These are phyloP conservation scores for Pangasius mekongensis DNA, from an alignment of 2,797 vertebrate species.

Conservation along the genomic window DNA sequence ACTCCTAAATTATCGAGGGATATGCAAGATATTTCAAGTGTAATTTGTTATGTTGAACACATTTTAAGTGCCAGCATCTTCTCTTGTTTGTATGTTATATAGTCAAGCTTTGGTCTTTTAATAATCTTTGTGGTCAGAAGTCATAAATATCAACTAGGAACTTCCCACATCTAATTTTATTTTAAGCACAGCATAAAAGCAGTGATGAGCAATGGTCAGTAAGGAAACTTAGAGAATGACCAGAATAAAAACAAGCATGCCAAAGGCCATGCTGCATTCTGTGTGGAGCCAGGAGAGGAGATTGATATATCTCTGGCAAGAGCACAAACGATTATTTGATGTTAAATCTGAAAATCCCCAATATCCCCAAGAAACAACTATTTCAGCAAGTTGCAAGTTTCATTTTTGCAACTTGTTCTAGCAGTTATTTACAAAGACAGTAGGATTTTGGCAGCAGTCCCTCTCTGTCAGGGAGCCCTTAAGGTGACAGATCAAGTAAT, in stretches of 20 bases:
- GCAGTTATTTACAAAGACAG: not conserved
- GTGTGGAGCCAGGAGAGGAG: not conserved
- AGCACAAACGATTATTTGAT: not conserved
- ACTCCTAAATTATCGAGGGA: not conserved
- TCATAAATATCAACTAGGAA: not conserved
- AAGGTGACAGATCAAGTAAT: constrained; percentile 29
- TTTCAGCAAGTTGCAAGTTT: not conserved
- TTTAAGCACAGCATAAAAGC: not conserved
- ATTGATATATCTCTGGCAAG: not conserved
- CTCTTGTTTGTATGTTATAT: not conserved
- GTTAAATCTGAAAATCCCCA: not conserved
- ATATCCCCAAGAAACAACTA: not conserved
- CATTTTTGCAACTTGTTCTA: not conserved
- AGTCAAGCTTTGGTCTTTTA: not conserved
- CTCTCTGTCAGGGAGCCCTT: not conserved
- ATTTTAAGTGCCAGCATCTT: not conserved
- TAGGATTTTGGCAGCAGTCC: not conserved
- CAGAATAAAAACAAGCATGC: constrained; percentile 9
- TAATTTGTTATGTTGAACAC: not conserved
- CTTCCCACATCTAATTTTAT: constrained; percentile 16
- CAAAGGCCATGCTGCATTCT: not conserved
- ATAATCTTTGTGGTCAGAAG: not conserved
- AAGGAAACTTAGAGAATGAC: not conserved
- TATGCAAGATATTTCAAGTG: not conserved
- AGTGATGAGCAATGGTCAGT: constrained; percentile 19